Percentiles rank a stretch among this genome's conserved stretches.
phyloP scores from a whole-genome alignment of 2,797 vertebrate species.

The Perodicticus potto region DNA sequence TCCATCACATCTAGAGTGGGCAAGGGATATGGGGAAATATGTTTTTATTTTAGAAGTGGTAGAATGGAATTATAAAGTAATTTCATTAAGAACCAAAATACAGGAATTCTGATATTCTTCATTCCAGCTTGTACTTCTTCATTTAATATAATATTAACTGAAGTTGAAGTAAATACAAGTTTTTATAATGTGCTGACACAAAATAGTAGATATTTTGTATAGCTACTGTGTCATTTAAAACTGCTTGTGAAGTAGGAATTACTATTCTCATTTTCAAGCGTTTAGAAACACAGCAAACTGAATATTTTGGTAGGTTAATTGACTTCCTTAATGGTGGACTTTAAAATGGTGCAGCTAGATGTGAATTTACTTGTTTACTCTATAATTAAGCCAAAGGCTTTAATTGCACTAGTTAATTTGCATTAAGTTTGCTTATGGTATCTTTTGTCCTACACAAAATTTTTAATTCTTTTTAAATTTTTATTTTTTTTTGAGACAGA shows the following conservation, averaged over 20 bases:
- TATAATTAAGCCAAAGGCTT: background rate
- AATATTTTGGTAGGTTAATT: background rate
- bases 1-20: background rate
- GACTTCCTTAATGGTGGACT: background rate
- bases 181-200: background rate
- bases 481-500: too few relatives aligned
- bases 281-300: background rate
- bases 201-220: background rate
- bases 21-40: background rate
- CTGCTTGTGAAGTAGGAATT: constrained; percentile 1
- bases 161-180: constrained; percentile 23
- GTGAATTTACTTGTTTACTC: background rate
- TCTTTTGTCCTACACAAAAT: background rate
- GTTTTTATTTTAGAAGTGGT: constrained; percentile 34
- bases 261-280: background rate
- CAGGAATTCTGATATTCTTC: constrained; percentile 2
- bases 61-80: background rate
- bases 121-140: background rate
- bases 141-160: constrained; percentile 39
- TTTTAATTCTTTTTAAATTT: too few relatives aligned
- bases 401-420: constrained; percentile 37
- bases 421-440: background rate
- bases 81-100: constrained; percentile 1
- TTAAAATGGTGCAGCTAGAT: constrained; percentile 2
- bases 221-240: constrained; percentile 4